Conservation (phyloP, 2,888 invertebrate genomes). For the Lithophane socia region DNA sequence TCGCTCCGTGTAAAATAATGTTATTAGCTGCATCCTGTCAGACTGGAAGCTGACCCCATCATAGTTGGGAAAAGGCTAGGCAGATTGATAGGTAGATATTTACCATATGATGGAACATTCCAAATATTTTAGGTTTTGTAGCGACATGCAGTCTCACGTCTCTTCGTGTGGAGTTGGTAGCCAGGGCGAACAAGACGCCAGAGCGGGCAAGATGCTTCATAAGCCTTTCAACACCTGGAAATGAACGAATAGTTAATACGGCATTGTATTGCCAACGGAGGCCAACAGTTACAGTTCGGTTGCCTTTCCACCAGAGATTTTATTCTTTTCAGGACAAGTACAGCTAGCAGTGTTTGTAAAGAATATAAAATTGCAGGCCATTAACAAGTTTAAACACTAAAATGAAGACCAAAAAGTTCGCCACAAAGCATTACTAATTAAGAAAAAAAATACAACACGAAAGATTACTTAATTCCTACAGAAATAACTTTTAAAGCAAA, state of each 20-base stretch:
- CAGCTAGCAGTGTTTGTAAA: neutral
- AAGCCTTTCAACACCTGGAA: conserved; percentile 93
- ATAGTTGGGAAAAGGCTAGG: too few species aligned
- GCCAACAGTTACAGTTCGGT: neutral
- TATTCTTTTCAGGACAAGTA: neutral
- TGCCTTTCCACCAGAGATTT: neutral
- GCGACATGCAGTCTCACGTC: conserved; percentile 91
- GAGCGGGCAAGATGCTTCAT: conserved; percentile 93
- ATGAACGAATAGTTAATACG: too few species aligned
- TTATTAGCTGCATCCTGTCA: too few species aligned
- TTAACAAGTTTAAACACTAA: too few species aligned
- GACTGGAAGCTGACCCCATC: too few species aligned
- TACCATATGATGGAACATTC: conserved; percentile 93
- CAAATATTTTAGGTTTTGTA: conserved; percentile 92
- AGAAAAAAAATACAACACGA: too few species aligned
- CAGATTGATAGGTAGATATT: neutral
- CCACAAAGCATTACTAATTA: too few species aligned
- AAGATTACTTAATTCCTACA: too few species aligned
- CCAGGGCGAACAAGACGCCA: conserved; percentile 95
- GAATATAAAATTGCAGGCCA: neutral
- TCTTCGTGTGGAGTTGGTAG: conserved; percentile 94
- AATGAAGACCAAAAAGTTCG: too few species aligned
- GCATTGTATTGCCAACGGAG: too few species aligned
- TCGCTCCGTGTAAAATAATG: too few species aligned
- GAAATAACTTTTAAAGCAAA: too few species aligned